A percentile compares a stretch with the other conserved stretches of the same genome.
Evolutionary conservation across 2,797 vertebrate genomes (phyloP).

Genomic region (Sebastes elongatus): DNA sequence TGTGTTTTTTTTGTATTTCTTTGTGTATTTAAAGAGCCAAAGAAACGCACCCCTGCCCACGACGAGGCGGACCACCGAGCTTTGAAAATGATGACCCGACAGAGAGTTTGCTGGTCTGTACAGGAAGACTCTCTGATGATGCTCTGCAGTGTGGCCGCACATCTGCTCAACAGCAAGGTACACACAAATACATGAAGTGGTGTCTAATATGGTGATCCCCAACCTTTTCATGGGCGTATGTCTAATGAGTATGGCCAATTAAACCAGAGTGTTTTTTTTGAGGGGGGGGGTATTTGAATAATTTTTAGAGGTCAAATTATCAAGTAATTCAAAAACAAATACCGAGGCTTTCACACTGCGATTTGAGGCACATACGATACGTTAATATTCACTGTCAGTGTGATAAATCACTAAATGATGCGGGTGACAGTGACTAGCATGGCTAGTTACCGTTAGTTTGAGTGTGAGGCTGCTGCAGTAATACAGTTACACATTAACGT

Average conservation of each 20-base stretch:
- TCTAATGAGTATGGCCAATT: background rate
- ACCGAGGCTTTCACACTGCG: no score
- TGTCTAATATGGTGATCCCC: background rate
- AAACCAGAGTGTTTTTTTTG: no score
- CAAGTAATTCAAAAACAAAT: background rate
- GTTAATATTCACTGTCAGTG: no score
- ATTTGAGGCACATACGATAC: no score
- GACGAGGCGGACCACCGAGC: slow-evolving; percentile 92
- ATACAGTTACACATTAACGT: no score
- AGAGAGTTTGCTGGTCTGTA: slow-evolving; percentile 90
- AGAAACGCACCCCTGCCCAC: slow-evolving; percentile 77
- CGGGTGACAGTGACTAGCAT: no score
- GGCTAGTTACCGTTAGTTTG: no score
- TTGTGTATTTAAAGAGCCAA: slow-evolving; percentile 51
- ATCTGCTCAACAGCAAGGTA: slow-evolving; percentile 93
- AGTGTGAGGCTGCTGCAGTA: no score
- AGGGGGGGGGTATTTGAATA: background rate
- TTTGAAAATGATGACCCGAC: slow-evolving; percentile 91
- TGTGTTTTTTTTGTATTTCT: background rate
- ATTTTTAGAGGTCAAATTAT: background rate
- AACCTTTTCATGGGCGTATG: background rate
- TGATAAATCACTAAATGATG: no score
- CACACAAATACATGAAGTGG: background rate
- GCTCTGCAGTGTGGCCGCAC: slow-evolving; percentile 92
- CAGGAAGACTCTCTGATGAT: slow-evolving; percentile 94